Evolutionary conservation across 1,140 invertebrate genomes (phyloP), one percentile per base, ranked within the genome.

Genomic region (Apis mellifera): DNA sequence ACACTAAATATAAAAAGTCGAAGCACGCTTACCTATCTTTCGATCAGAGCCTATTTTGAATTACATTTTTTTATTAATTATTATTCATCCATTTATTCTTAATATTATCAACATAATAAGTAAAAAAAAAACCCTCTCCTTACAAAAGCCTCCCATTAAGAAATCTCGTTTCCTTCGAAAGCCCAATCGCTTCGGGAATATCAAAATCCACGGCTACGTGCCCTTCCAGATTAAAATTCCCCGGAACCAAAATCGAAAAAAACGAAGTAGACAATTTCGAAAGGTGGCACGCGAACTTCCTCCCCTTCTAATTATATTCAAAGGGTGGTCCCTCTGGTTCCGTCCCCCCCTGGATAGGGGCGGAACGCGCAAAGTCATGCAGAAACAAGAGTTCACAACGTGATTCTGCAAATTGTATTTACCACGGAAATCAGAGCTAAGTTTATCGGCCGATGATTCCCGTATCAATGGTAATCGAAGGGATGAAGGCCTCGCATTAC

Each of bases 331-430:
- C 32, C 32, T 3, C 32, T 32, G 32, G 32, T 32, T 7, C 19
- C 8, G 11, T 70, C 26, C 17, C 8, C n/a, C n/a, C n/a, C n/a
- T n/a, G 15, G 12, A 5, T 9, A n/a, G 26, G 19, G 12, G 42
- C 1, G 11, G 0, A 4, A 73, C 8, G 12, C 19, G 64, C 64
- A 55, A 5, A 48, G 60, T 80, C 75, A 68, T 12, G 50, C 21
- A 48, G 52, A 65, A 54, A 62, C 54, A 54, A 48, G 60, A 62
- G 50, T 62, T 50, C 15, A 26, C 54, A 2, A 7, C 55, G 48
- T 71, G 77, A 80, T 73, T 65, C 50, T 73, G 78, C 70, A 73
- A 80, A 80, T 80, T 64, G 68, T 70, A 52, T 52, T 57, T 21
- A 55, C 23, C 54, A 65, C 23, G 60, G 60, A 80, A 65, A 80